Conservation (phyloP, 1,140 invertebrate genomes). For the Heliconius himera region DNA sequence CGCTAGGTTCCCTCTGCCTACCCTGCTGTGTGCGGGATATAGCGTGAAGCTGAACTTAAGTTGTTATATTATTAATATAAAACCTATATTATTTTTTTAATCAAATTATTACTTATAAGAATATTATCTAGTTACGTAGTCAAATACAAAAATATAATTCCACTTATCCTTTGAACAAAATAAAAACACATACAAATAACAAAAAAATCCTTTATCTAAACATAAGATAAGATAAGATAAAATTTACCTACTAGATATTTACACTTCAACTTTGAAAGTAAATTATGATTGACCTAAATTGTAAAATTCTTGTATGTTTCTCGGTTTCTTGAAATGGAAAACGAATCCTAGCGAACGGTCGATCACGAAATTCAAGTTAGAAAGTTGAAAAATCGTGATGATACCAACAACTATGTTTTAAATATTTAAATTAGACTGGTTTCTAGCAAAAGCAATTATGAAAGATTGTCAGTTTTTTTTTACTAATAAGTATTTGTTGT, state of each 20-base stretch:
- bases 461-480: slow-evolving; percentile 35
- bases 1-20: no score
- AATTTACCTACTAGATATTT: neutral
- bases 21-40: no score
- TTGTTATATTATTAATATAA: no score
- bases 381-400: slow-evolving; percentile 62
- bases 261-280: neutral
- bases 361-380: slow-evolving; percentile 63
- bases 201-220: neutral
- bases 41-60: no score
- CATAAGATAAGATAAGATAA: neutral
- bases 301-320: neutral
- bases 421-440: slow-evolving; percentile 61
- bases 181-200: neutral
- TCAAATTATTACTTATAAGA: no score
- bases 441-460: slow-evolving; percentile 41
- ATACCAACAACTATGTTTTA: slow-evolving; percentile 42
- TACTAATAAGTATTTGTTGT: neutral
- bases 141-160: no score
- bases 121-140: no score
- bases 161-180: neutral
- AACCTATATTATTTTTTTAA: no score
- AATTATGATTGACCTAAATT: neutral
- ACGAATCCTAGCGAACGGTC: slow-evolving; percentile 34
- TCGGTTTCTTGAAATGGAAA: slow-evolving; percentile 19